Base-by-base conservation (phyloP, 1,140 invertebrate species). In the Heliconius eleuchia region DNA sequence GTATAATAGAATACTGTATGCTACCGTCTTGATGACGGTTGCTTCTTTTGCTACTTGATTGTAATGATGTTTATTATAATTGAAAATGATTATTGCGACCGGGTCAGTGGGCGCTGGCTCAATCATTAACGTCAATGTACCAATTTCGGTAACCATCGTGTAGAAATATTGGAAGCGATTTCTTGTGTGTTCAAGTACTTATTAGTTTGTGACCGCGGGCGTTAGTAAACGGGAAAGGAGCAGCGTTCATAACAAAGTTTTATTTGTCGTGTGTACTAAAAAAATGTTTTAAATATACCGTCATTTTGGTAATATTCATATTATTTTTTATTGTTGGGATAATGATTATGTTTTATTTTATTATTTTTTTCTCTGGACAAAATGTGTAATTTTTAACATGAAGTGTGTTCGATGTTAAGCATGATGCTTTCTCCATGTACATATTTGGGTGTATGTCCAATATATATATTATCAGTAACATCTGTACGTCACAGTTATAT, bases 71-170 rank as follows among this genome's bases (percentile, higher is more conserved):
- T 73, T 73, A 79, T 55, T 77, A 37, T 55, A 73, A 73, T 80
- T 71, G 76, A 74, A 78, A 77, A 81, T 71, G 88, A 82, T 79
- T 72, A 77, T 77, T 77, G 71, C 42, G 73, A 55, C 55, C 55
- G 13, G 46, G 60, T 52, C 60, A 73, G 39, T 71, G 30, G 50
- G 52, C 80, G 77, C 72, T 72, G 66, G 74, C 76, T 80, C 82
- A 79, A 80, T 89, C 81, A 90, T 91, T 90, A 90, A 83, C 82
- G 81, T 80, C 82, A 87, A 83, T 86, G 83, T 86, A 88, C 88
- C 84, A 87, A 88, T 91, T 89, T 88, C 74, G 82, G 86, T 83
- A 87, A 89, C 84, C 87, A 90, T 92, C 90, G 90, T 87, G 88
- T 89, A 88, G 86, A 88, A 88, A 88, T 90, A 91, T 91, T 91